Evolutionary conservation across 2,113 vertebrate species (phyloP), one percentile per base, ranked within the genome.

Genomic region (Castor canadensis): DNA sequence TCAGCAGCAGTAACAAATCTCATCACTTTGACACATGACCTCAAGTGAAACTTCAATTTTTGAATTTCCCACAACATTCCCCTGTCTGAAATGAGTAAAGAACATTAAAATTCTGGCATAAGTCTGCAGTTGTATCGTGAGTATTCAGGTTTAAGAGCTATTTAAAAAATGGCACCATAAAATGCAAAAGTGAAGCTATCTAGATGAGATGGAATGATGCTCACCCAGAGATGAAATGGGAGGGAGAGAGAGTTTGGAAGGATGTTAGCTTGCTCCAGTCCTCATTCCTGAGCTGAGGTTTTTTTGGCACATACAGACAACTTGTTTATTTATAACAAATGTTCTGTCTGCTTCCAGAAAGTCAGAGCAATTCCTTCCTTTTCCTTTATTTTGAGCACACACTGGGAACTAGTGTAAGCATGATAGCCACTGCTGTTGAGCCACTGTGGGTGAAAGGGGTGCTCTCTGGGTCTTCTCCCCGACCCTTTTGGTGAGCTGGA

Each of bases 81-180:
- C 47, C 12, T 10, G 26, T 5, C 1, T 0, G 52, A 43, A 83
- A 58, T 0, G 4, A 19, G 6, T 24, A 16, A 10, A 66, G 86
- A 79, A 93, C 58, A 83, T 20, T 49, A 88, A 95, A 97, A 84
- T 9, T 30, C 47, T 9, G 49, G 54, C 0, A 3, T 66, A 90
- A 58, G 26, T 40, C 95, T 86, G 22, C 73, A 95, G 66, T 24
- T 6, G 0, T 96, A 89, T 54, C 54, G 9, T 54, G 66, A 92
- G 24, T 1, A 35, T 97, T 32, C 28, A 83, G 71, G 9, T 84
- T 58, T 49, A 84, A 73, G n/a, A 81, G 40, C 40, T 82, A 17
- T 76, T 94, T 83, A 54, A 0, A 97, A 96, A 97, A 94, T 8
- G 90, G 82, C 54, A 30, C 89, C 15, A 43, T 66, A 64, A 95